Conservation (phyloP, 2,888 invertebrate species). For the Limnephilus lunatus region DNA sequence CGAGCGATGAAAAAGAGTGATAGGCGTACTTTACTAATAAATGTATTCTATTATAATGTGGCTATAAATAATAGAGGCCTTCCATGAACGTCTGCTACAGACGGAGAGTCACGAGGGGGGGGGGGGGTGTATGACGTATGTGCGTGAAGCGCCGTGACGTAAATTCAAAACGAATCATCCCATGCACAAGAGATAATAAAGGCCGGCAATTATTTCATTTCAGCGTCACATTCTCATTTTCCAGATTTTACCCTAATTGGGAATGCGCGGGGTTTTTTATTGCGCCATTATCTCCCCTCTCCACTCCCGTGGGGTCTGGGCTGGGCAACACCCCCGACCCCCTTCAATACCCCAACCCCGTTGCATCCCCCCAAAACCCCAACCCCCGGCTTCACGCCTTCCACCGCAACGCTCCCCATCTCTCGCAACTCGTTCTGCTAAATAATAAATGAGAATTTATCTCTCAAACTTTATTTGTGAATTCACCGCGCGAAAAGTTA, state of each 20-base stretch:
- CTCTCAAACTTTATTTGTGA: slow-evolving; percentile 33
- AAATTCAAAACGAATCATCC: neutral
- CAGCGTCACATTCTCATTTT: slow-evolving; percentile 16
- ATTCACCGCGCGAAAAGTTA: slow-evolving; percentile 3
- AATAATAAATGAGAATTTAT: slow-evolving; percentile 33
- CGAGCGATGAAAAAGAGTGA: too few relatives aligned
- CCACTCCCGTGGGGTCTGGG: neutral
- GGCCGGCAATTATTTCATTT: slow-evolving; percentile 23
- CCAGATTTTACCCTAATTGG: slow-evolving; percentile 41
- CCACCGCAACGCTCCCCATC: neutral
- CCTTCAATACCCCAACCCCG: neutral
- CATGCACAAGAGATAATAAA: slow-evolving; percentile 2
- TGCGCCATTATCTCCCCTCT: slow-evolving; percentile 31
- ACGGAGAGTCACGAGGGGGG: neutral
- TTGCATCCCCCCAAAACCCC: neutral
- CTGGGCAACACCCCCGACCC: too few relatives aligned
- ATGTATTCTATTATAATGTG: neutral
- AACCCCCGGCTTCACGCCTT: neutral
- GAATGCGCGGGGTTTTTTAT: slow-evolving; percentile 27
- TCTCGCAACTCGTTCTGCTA: neutral
- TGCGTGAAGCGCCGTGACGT: neutral
- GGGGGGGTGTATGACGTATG: neutral
- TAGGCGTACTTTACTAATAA: neutral
- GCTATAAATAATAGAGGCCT: neutral
- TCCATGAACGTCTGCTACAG: neutral